Base-by-base conservation (phyloP, 2,113 vertebrate species). In the Solenodon paradoxus region DNA sequence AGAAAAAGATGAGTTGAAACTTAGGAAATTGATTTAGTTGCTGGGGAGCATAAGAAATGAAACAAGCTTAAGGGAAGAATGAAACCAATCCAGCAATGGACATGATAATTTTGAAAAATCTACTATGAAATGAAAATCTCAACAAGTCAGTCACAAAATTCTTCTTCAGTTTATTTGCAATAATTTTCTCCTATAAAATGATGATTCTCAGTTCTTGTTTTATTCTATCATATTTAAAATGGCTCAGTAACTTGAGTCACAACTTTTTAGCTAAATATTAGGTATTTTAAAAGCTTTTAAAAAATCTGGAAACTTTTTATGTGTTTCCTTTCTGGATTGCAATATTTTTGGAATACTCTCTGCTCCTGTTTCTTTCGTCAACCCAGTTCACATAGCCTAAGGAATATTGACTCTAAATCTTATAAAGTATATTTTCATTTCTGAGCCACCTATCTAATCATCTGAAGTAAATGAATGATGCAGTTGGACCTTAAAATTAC, bases 331-430 rank as follows among this genome's bases (percentile, higher is more conserved):
- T 85, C 49, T 19, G 30, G 53, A 80, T 69, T 95, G 13, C 63
- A 55, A 24, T 61, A 4, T 57, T 79, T 80, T 96, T 94, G 88
- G 93, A 92, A 19, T n/a, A n/a, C n/a, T n/a, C 79, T 59, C 55
- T 72, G 16, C 16, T 79, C 92, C 93, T 82, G 45, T 92, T 97
- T 96, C 87, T 96, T 90, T 51, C 86, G 79, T 49, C 72, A 64
- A 71, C 91, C 90, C 93, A 75, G 42, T 8, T 63, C 32, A 40
- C 61, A 88, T 94, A 0, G 2, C 63, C 86, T 95, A 16, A 40
- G 95, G 88, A 83, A 42, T 85, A 86, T 49, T 55, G 95, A 86
- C 82, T 78, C 81, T 95, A 45, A 91, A 15, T 69, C 61, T 88
- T 57, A 90, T 61, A 63, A 90, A 90, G 68, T 61, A 72, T 35